Evolutionary conservation across 2,888 invertebrate genomes (phyloP).

Genomic region (Ophioninae sp.): DNA sequence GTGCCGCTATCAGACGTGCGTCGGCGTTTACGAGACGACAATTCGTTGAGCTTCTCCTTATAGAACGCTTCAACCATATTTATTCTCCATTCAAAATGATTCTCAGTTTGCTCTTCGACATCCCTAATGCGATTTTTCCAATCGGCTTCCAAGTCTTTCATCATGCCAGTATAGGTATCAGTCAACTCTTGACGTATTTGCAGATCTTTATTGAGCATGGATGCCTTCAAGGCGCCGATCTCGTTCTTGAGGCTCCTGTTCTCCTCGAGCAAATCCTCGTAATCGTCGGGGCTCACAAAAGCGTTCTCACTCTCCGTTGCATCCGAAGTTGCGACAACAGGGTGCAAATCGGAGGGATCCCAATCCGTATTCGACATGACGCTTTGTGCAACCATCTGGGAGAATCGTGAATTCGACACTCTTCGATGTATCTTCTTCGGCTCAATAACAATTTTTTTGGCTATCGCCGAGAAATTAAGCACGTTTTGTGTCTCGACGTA

Average conservation of each 20-base stretch:
- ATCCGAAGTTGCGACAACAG: conserved; percentile 11
- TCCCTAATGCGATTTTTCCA: conserved; percentile 74
- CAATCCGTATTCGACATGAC: conserved; percentile 74
- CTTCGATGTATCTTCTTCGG: conserved; percentile 66
- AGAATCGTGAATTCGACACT: conserved; percentile 73
- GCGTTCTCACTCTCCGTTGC: conserved; percentile 47
- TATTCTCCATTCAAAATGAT: conserved; percentile 73
- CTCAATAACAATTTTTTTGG: conserved; percentile 84
- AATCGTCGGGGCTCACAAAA: conserved; percentile 67
- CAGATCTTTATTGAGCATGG: conserved; percentile 71
- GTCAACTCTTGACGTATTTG: conserved; percentile 76
- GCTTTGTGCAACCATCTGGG: conserved; percentile 74
- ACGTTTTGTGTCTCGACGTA: conserved; percentile 94
- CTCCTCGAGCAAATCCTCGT: conserved; percentile 72
- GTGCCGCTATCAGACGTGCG: conserved; percentile 61
- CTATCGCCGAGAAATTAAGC: conserved; percentile 92
- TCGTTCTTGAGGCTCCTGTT: conserved; percentile 74
- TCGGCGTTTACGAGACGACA: conserved; percentile 65
- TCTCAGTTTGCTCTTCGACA: conserved; percentile 75
- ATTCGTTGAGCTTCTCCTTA: conserved; percentile 68
- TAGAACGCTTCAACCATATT: conserved; percentile 73
- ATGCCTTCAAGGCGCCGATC: conserved; percentile 68
- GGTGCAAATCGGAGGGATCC: conserved; percentile 69
- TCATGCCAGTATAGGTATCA: conserved; percentile 72
- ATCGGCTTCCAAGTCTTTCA: conserved; percentile 72